Evolutionary conservation across 2,888 invertebrate species (phyloP), one percentile per base, ranked within the genome.

Genomic region (Lasioglossum leucozonium): DNA sequence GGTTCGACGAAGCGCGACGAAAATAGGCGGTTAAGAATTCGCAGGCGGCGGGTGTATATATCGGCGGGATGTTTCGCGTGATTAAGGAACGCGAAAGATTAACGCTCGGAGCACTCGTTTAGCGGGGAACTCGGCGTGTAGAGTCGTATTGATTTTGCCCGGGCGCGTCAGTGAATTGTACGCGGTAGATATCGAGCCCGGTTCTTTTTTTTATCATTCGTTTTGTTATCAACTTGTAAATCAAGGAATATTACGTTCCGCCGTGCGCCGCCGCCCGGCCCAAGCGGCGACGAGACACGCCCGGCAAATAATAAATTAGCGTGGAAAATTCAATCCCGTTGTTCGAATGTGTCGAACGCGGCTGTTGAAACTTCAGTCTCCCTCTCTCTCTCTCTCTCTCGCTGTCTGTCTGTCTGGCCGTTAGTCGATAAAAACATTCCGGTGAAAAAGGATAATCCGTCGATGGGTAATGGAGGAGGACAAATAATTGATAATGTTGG

Each of bases 61-160:
- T 69, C 42, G 55, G 42, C 62, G 67, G 73, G 77, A 84, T 73
- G 77, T 77, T 84, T 82, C 82, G 77, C 75, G 79, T 55, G 51
- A 11, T 51, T 71, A 79, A 79, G 78, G 65, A 82, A 80, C 62
- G 65, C 71, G 75, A 34, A 22, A 18, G 26, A 30, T 10, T 10
- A 13, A 42, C 42, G 58, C 34, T 40, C 40, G 71, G 34, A 10
- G 30, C 34, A 69, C 79, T 72, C 51, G 47, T 51, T 84, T 77
- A 44, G 73, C 26, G 77, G 69, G n/a, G 42, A 58, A 81, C 81
- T 81, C 67, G 73, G 26, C 58, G 55, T 18, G n/a, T n/a, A n/a
- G n/a, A 10, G 55, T 30, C 47, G 77, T 77, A 84, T 84, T 30
- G 83, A 82, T 84, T 77, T 84, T 55, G 34, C 13, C n/a, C 22